Evolutionary conservation across 2,888 invertebrate species (phyloP), one percentile per base, ranked within the genome.

Genomic region (Sicus ferrugineus): DNA sequence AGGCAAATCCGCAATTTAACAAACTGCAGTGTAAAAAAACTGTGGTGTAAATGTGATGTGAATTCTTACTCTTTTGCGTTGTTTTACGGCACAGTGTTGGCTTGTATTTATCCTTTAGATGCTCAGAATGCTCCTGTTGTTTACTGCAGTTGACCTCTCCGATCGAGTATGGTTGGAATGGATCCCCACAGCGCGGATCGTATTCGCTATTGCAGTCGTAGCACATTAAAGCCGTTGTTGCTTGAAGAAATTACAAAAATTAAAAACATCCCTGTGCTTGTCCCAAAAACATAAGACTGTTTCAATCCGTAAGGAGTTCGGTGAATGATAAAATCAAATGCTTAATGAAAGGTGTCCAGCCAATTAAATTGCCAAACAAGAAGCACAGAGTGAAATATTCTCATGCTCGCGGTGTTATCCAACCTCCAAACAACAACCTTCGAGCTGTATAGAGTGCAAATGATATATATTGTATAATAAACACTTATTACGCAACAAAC

Each of bases 131-230:
- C 72, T 90, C 90, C 75, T 89, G 89, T 79, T 91, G 89, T 79
- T 91, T 88, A 67, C 92, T 91, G 86, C 96, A 97, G 84, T 95
- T 93, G 30, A 94, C 91, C 75, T 91, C 89, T 31, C 94, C 95
- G 78, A 96, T 89, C 63, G 93, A 92, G 85, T 91, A 94, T 26
- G 93, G 89, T 81, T 95, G 92, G 82, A 97, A 96, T 67, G 94
- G 92, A 80, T 94, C 94, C 0, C 92, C 95, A 80, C 97, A 97
- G 76, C 95, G 90, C 46, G 93, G 93, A 85, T 96, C 95, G 81
- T 90, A 95, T 73, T 90, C 92, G 71, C 96, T 96, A 87, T 96
- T 97, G 86, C 96, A 97, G 79, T 94, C 91, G 83, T 94, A 96
- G 85, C 97, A 97, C 77, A 90, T 87, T 73, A 94, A 89, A 72